phyloP scores from a whole-genome alignment of 2,888 invertebrate genomes.

The Autographa pulchrina region DNA sequence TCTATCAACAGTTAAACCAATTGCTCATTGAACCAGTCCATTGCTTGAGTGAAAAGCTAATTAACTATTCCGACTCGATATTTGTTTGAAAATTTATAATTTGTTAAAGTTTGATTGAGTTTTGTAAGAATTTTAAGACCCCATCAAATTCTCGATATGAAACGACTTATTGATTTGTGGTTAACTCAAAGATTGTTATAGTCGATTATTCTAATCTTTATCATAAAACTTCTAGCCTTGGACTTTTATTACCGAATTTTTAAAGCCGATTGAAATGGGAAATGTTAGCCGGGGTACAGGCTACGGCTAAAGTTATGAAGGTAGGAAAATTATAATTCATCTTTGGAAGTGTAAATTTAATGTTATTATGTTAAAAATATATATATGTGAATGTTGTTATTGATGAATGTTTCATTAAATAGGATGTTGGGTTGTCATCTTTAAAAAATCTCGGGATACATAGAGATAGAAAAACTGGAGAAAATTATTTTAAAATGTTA shows the following conservation, averaged over 20 bases:
- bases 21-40: conserved; percentile 42
- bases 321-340: too few species aligned
- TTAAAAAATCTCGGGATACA: too few species aligned
- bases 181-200: neutral
- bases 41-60: conserved; percentile 39
- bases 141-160: conserved; percentile 7
- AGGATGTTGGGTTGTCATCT: too few species aligned
- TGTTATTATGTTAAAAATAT: too few species aligned
- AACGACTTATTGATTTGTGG: conserved; percentile 4
- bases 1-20: conserved; percentile 42
- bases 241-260: neutral
- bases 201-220: neutral
- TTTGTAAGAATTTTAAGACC: conserved; percentile 41
- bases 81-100: conserved; percentile 52
- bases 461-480: too few species aligned
- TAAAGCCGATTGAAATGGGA: neutral
- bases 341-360: too few species aligned
- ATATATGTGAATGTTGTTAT: too few species aligned
- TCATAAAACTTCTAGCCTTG: neutral
- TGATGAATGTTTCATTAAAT: too few species aligned
- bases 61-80: conserved; percentile 45
- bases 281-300: too few species aligned
- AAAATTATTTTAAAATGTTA: too few species aligned
- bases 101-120: conserved; percentile 53
- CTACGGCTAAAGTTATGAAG: too few species aligned